Conservation (phyloP, 2,113 vertebrate species). For the Ptilonorhynchus violaceus region DNA sequence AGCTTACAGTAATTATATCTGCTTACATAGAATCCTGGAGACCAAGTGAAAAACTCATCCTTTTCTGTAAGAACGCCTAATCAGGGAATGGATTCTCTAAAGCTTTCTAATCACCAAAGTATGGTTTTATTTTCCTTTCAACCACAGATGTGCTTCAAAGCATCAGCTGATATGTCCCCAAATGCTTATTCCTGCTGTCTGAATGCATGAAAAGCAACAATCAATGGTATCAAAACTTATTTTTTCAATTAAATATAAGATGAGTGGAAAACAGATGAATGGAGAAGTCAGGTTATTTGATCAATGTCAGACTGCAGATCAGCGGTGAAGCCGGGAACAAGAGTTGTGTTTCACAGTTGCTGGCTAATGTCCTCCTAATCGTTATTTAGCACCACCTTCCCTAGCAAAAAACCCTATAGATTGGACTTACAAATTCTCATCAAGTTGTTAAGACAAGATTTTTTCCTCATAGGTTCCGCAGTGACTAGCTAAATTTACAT, state of each 20-base stretch:
- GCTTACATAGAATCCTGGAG: background rate
- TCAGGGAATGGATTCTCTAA: background rate
- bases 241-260: background rate
- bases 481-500: constrained; percentile 10
- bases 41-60: background rate
- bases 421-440: background rate
- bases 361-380: background rate
- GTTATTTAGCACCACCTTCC: background rate
- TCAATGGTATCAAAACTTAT: background rate
- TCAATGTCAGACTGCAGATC: background rate
- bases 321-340: background rate
- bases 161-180: background rate
- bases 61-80: background rate
- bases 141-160: background rate
- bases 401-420: background rate
- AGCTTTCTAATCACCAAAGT: background rate
- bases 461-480: background rate
- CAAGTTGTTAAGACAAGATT: background rate
- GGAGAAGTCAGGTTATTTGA: background rate
- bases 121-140: background rate
- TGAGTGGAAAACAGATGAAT: background rate
- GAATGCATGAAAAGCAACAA: background rate
- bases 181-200: background rate
- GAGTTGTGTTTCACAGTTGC: background rate
- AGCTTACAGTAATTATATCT: background rate